Evolutionary conservation across 2,888 invertebrate genomes (phyloP).

Genomic region (Philereme vetulata): DNA sequence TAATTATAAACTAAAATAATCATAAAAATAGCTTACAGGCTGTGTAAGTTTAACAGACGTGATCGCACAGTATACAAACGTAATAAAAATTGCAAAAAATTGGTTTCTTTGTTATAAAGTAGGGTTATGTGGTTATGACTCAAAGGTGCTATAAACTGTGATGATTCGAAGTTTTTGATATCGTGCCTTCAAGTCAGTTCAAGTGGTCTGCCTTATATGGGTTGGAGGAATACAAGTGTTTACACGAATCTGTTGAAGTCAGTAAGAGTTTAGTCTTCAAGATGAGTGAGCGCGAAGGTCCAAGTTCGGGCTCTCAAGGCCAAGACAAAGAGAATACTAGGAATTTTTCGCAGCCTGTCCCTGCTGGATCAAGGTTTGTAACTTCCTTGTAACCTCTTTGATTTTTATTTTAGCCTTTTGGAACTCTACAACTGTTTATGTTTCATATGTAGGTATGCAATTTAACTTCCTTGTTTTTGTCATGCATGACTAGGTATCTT

Average conservation of each 20-base stretch:
- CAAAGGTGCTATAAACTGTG: constrained; percentile 51
- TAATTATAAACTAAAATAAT: constrained; percentile 41
- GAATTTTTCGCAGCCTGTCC: constrained; percentile 62
- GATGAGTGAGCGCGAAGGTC: constrained; percentile 72
- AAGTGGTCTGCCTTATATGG: constrained; percentile 64
- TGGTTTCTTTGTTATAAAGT: constrained; percentile 52
- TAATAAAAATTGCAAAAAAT: constrained; percentile 22
- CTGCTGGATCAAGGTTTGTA: constrained; percentile 66
- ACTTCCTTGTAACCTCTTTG: neutral
- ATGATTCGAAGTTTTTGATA: constrained; percentile 66
- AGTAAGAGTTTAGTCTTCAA: constrained; percentile 51
- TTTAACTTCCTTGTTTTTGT: too few species aligned
- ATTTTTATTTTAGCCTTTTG: neutral
- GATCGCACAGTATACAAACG: constrained; percentile 16
- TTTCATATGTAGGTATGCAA: too few species aligned
- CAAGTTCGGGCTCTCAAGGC: constrained; percentile 58
- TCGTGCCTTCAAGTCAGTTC: constrained; percentile 42
- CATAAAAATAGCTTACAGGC: constrained; percentile 26
- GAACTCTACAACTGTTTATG: too few species aligned
- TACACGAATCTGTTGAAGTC: constrained; percentile 44
- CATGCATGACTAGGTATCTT: too few species aligned
- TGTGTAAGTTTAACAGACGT: constrained; percentile 4
- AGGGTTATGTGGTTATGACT: constrained; percentile 71
- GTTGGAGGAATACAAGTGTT: constrained; percentile 51
- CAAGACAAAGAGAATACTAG: constrained; percentile 56